These are phyloP conservation scores for Macaria liturata DNA, from an alignment of 2,888 invertebrate genomes.

Conservation along the genomic window DNA sequence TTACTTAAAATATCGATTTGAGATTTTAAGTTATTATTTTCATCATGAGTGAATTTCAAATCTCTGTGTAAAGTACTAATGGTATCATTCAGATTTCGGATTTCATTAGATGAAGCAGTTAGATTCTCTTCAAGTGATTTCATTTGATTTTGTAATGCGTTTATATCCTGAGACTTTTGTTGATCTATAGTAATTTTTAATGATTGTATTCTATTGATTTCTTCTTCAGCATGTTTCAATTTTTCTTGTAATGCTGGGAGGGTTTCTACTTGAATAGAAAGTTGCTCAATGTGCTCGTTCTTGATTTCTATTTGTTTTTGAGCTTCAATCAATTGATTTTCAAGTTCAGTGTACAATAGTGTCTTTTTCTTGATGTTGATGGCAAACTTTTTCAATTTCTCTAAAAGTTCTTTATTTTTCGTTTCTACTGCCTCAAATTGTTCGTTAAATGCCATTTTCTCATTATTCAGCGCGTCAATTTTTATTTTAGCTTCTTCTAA, in stretches of 20 bases:
- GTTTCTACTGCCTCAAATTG: conserved; percentile 73
- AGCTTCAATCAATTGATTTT: conserved; percentile 72
- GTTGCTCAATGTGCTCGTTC: conserved; percentile 60
- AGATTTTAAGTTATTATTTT: conserved; percentile 51
- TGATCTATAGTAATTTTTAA: conserved; percentile 57
- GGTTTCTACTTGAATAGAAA: conserved; percentile 61
- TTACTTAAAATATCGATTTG: conserved; percentile 66
- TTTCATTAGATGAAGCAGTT: conserved; percentile 47
- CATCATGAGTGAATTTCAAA: conserved; percentile 50
- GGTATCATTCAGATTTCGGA: conserved; percentile 49
- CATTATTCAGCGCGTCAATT: conserved; percentile 58
- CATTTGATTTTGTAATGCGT: conserved; percentile 50
- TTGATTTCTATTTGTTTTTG: conserved; percentile 61
- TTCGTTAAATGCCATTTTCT: conserved; percentile 68
- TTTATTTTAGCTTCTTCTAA: conserved; percentile 70
- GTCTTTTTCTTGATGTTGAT: conserved; percentile 89
- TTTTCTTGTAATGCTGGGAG: conserved; percentile 67
- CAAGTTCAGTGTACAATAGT: conserved; percentile 85
- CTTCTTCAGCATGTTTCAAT: conserved; percentile 67
- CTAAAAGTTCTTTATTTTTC: conserved; percentile 87
- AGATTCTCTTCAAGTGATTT: conserved; percentile 50
- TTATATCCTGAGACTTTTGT: conserved; percentile 53
- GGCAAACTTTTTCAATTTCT: conserved; percentile 91
- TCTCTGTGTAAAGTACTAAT: conserved; percentile 53
- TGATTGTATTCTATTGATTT: conserved; percentile 58